Evolutionary conservation across 2,113 vertebrate species (phyloP).

Genomic region (Haliaeetus leucogaster): DNA sequence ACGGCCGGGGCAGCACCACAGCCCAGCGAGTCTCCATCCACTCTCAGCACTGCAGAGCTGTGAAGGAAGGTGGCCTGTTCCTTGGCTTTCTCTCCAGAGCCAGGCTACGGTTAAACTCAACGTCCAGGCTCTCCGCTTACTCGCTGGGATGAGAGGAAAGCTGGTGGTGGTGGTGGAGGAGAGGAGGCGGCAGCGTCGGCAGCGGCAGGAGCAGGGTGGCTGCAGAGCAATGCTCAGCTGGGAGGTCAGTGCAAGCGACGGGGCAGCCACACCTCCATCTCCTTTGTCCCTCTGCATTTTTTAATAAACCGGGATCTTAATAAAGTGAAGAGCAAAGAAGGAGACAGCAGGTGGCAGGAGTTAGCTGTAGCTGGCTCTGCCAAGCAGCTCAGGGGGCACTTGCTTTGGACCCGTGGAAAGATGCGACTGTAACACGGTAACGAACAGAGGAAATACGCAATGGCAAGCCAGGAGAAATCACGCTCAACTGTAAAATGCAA

Average conservation of each 20-base stretch:
- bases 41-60: neutral
- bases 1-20: neutral
- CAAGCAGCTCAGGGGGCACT: neutral
- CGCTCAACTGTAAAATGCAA: neutral
- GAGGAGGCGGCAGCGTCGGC: neutral
- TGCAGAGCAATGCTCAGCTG: neutral
- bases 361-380: neutral
- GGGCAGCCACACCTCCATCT: neutral
- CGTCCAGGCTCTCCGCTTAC: rapidly evolving
- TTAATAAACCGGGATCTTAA: rapidly evolving
- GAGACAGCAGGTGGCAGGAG: slow-evolving; percentile 71
- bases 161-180: neutral
- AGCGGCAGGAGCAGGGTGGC: neutral
- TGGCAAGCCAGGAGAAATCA: neutral
- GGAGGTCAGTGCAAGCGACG: neutral
- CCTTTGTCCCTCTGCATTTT: neutral
- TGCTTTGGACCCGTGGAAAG: neutral
- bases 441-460: rapidly evolving
- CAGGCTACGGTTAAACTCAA: neutral
- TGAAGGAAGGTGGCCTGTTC: neutral
- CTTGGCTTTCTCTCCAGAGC: neutral
- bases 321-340: neutral
- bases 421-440: rapidly evolving
- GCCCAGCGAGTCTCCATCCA: neutral
- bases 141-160: neutral